Evolutionary conservation across 1,140 invertebrate genomes (phyloP).

Genomic region (Bombus terrestris): DNA sequence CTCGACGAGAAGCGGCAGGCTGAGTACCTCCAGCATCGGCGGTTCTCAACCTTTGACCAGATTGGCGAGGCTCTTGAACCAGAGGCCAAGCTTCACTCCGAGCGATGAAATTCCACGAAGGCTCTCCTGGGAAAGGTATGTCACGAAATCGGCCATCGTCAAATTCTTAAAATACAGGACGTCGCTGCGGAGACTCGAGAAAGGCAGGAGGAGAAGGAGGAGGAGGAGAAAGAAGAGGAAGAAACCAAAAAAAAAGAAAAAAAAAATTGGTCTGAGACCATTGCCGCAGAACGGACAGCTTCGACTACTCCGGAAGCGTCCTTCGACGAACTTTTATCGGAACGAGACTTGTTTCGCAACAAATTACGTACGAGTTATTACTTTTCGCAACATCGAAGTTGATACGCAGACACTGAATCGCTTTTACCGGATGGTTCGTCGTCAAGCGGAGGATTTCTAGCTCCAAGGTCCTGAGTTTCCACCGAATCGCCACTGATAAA

Average conservation of each 20-base stretch:
- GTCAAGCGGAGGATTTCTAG: not conserved
- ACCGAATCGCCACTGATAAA: not conserved
- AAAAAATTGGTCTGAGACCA: not conserved
- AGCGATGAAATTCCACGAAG: constrained; percentile 85
- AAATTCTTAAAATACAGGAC: not conserved
- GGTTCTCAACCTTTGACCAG: constrained; percentile 84
- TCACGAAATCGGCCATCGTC: not conserved
- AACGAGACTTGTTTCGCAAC: not conserved
- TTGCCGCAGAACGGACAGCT: not conserved
- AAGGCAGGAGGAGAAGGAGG: accelerated
- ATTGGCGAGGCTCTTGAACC: constrained; percentile 87
- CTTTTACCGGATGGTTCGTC: not conserved
- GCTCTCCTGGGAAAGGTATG: constrained; percentile 91
- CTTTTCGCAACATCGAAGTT: not conserved
- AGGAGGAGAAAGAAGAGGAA: not conserved
- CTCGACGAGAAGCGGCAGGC: constrained; percentile 70
- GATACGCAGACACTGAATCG: not conserved
- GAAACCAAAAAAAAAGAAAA: not conserved
- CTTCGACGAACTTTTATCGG: not conserved
- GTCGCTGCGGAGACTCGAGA: no score
- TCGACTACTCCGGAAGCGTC: no score
- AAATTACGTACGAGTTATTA: not conserved
- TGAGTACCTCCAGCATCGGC: constrained; percentile 75
- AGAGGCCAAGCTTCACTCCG: constrained; percentile 80
- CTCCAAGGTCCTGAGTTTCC: not conserved